A percentile compares a stretch with the other conserved stretches of the same genome.
Evolutionary conservation across 1,140 invertebrate genomes (phyloP).

Genomic region (Drosophila subobscura): DNA sequence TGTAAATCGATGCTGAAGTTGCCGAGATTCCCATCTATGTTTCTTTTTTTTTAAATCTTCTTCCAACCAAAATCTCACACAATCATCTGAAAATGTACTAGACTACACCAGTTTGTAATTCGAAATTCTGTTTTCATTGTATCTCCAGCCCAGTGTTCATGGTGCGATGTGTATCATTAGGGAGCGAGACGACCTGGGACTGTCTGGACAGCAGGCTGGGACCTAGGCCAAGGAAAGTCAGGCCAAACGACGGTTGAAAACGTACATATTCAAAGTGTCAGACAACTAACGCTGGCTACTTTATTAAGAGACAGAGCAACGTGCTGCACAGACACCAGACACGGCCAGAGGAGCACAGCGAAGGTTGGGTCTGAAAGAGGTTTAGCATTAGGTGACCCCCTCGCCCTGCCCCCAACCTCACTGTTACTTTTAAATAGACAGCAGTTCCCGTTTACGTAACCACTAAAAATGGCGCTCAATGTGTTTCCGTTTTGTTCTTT

Average conservation of each 20-base stretch:
- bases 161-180: conserved; percentile 37
- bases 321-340: conserved; percentile 1
- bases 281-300: conserved; percentile 56
- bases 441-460: conserved; percentile 75
- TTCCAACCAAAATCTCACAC: no score
- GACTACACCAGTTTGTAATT: background rate
- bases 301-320: conserved; percentile 57
- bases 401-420: background rate
- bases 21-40: no score
- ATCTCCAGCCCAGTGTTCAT: background rate
- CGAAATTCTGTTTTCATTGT: background rate
- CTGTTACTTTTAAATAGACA: conserved; percentile 31
- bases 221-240: background rate
- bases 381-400: conserved; percentile 21
- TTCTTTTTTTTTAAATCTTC: no score
- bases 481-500: conserved; percentile 33
- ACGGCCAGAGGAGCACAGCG: background rate
- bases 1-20: no score
- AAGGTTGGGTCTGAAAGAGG: background rate
- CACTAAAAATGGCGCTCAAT: conserved; percentile 60
- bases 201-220: conserved; percentile 22
- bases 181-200: conserved; percentile 21
- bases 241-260: conserved; percentile 11
- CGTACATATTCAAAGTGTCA: conserved; percentile 61
- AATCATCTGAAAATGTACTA: no score